phyloP scores from a whole-genome alignment of 2,797 vertebrate species.

The Scleropages formosus region DNA sequence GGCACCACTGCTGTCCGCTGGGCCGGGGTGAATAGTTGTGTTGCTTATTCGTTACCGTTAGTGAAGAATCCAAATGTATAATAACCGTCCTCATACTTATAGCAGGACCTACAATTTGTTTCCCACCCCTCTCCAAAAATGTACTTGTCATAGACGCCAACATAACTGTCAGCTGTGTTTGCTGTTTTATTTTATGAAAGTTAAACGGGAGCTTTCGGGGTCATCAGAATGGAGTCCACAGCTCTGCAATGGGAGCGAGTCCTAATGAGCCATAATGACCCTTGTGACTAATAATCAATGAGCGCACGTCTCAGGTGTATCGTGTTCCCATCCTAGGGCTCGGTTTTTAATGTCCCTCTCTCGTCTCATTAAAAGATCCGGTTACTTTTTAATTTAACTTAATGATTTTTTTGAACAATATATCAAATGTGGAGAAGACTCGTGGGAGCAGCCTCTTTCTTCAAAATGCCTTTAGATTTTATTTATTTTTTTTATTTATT shows the following conservation, averaged over 20 bases:
- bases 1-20: no score
- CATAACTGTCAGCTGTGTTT: slow-evolving; percentile 40
- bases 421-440: slow-evolving; percentile 74
- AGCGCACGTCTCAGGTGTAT: slow-evolving; percentile 64
- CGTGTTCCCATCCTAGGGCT: slow-evolving; percentile 71
- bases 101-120: slow-evolving; percentile 4
- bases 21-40: no score
- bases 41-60: no score
- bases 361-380: slow-evolving; percentile 80
- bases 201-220: slow-evolving; percentile 32
- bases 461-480: slow-evolving; percentile 79
- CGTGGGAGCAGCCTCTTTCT: slow-evolving; percentile 64
- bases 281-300: slow-evolving; percentile 78
- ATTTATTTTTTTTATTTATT: slow-evolving; percentile 28
- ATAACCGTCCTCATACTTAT: slow-evolving; percentile 21
- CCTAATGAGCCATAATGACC: slow-evolving; percentile 75
- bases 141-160: slow-evolving; percentile 29
- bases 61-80: no score
- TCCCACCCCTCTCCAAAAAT: slow-evolving; percentile 27
- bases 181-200: slow-evolving; percentile 36
- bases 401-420: slow-evolving; percentile 81
- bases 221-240: slow-evolving; percentile 31
- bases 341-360: slow-evolving; percentile 75
- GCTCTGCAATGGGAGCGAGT: slow-evolving; percentile 46
- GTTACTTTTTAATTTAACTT: slow-evolving; percentile 84